phyloP scores from a whole-genome alignment of 2,113 vertebrate genomes.

The Orthochromis indermauri region DNA sequence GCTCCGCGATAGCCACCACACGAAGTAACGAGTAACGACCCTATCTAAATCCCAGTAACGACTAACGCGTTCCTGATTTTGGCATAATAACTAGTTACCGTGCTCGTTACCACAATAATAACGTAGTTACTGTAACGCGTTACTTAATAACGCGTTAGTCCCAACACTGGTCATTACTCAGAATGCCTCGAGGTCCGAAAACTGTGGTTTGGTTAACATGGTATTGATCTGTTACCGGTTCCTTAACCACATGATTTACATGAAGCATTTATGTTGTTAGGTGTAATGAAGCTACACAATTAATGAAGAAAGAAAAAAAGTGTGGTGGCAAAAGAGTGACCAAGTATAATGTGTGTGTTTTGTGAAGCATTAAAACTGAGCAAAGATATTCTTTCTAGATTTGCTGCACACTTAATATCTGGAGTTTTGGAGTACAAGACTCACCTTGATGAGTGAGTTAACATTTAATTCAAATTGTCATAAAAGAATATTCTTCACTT shows the following conservation, averaged over 20 bases:
- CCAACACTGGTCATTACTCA: constrained; percentile 42
- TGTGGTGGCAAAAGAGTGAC: neutral
- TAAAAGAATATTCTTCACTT: neutral
- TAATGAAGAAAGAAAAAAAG: neutral
- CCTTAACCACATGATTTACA: constrained; percentile 24
- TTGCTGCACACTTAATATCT: constrained; percentile 88
- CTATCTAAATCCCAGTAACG: too few species aligned
- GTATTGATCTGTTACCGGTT: constrained; percentile 19
- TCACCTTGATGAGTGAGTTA: constrained; percentile 84
- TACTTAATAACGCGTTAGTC: too few species aligned
- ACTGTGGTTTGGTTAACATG: constrained; percentile 6
- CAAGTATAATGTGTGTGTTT: neutral
- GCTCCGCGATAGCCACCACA: too few species aligned
- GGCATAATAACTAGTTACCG: too few species aligned
- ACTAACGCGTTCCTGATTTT: too few species aligned
- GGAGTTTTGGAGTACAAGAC: constrained; percentile 91
- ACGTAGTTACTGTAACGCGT: too few species aligned
- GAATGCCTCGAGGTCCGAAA: neutral
- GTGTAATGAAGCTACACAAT: neutral
- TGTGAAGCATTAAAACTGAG: neutral
- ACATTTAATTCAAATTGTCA: neutral
- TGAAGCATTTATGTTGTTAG: neutral
- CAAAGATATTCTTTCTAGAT: constrained; percentile 64
- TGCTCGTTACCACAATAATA: too few species aligned
- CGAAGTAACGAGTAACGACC: too few species aligned